Evolutionary conservation across 2,888 invertebrate species (phyloP).

Genomic region (Tachystola acroxantha): DNA sequence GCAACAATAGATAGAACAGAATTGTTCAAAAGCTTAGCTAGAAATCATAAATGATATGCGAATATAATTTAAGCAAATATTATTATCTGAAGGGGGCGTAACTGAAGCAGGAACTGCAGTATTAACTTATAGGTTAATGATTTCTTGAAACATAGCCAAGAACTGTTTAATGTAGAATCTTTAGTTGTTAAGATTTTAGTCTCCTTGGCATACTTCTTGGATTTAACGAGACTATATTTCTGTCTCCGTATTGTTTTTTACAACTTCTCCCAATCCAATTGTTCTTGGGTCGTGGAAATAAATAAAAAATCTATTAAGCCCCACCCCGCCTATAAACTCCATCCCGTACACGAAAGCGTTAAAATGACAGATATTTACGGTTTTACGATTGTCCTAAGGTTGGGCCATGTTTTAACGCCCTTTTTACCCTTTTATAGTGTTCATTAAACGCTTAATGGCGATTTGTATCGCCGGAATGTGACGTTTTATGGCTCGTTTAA

Average conservation of each 20-base stretch:
- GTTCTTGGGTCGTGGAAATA: conserved; percentile 2
- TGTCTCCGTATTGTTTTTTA: background rate
- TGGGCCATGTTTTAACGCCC: conserved; percentile 20
- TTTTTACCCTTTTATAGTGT: conserved; percentile 27
- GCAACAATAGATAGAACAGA: no score
- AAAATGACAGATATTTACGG: conserved; percentile 25
- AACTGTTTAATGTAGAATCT: no score
- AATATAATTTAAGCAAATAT: no score
- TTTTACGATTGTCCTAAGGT: conserved; percentile 20
- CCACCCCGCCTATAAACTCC: conserved; percentile 1
- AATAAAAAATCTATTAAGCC: conserved; percentile 4
- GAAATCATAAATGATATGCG: no score
- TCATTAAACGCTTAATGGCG: conserved; percentile 27
- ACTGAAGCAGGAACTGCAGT: no score
- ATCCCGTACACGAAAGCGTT: conserved; percentile 10
- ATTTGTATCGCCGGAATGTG: conserved; percentile 17
- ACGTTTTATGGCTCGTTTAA: conserved; percentile 10
- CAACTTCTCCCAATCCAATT: background rate
- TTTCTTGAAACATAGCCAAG: no score
- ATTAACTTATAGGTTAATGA: no score
- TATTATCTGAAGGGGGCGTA: no score
- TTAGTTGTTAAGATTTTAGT: no score
- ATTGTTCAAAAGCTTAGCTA: no score
- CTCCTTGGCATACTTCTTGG: no score
- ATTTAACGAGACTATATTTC: no score